These are phyloP conservation scores for Lamellibrachia columna DNA, from an alignment of 2,888 invertebrate genomes.

Conservation along the genomic window DNA sequence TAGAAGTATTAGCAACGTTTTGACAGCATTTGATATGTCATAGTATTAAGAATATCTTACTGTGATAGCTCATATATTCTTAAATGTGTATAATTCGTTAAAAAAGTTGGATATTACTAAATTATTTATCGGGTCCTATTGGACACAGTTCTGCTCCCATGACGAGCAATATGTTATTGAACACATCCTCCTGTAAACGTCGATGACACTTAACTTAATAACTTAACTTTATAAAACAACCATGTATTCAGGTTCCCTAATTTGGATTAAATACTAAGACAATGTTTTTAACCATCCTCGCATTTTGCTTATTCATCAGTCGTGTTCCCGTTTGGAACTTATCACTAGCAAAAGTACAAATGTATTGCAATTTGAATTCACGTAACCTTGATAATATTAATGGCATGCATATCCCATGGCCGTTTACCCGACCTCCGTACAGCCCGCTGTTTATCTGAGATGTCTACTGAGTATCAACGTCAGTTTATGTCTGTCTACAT, in stretches of 20 bases:
- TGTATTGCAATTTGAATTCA: background rate
- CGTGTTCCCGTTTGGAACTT: background rate
- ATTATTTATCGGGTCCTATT: too few relatives aligned
- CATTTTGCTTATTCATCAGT: background rate
- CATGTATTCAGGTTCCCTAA: background rate
- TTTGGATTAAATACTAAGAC: background rate
- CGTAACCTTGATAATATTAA: background rate
- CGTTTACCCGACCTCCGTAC: background rate
- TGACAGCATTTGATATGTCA: background rate
- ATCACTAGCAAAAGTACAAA: background rate
- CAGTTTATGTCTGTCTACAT: background rate
- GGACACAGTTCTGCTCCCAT: background rate
- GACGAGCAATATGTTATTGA: too few relatives aligned
- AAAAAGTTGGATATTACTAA: too few relatives aligned
- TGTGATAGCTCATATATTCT: background rate
- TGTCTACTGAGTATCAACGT: background rate
- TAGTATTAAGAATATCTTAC: background rate
- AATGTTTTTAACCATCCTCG: background rate
- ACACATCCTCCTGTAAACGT: too few relatives aligned
- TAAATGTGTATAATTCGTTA: background rate
- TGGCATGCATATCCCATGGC: background rate
- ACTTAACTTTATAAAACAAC: too few relatives aligned
- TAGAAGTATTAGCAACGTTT: background rate
- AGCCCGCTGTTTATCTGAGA: background rate
- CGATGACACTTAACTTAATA: too few relatives aligned